Percentiles rank a stretch among this genome's conserved stretches.
Evolutionary conservation across 2,888 invertebrate genomes (phyloP).

Genomic region (Drosophila eohydei): DNA sequence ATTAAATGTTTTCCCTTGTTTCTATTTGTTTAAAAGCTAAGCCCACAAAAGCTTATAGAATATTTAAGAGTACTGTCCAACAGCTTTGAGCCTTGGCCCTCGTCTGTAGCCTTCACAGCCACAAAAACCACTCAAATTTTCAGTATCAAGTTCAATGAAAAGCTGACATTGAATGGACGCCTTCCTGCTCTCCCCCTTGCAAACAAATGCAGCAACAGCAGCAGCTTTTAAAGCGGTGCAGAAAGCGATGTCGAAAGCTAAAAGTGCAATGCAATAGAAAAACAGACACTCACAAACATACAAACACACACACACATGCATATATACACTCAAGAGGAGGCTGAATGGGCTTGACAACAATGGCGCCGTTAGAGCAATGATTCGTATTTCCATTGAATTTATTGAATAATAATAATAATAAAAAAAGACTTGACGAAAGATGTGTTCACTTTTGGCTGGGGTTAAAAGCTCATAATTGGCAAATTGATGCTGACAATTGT

Average conservation of each 20-base stretch:
- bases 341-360: conserved; percentile 29
- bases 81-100: conserved; percentile 31
- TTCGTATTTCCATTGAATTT: conserved; percentile 37
- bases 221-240: conserved; percentile 52
- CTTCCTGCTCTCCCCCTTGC: conserved; percentile 1
- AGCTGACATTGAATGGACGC: conserved; percentile 66
- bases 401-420: conserved; percentile 27
- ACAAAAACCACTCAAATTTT: conserved; percentile 55
- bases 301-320: conserved; percentile 26
- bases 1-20: not conserved
- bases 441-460: conserved; percentile 12
- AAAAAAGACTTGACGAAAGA: not conserved
- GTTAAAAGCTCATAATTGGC: conserved; percentile 68
- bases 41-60: not conserved
- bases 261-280: conserved; percentile 63
- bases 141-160: conserved; percentile 76
- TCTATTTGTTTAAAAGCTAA: not conserved
- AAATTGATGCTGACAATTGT: conserved; percentile 58
- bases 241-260: conserved; percentile 70
- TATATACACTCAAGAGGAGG: conserved; percentile 5
- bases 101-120: conserved; percentile 28
- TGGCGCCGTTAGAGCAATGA: conserved; percentile 8
- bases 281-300: conserved; percentile 32
- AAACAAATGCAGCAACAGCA: not conserved
- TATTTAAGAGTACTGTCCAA: not conserved